Evolutionary conservation across 2,797 vertebrate genomes (phyloP).

Genomic region (Acomys russatus): DNA sequence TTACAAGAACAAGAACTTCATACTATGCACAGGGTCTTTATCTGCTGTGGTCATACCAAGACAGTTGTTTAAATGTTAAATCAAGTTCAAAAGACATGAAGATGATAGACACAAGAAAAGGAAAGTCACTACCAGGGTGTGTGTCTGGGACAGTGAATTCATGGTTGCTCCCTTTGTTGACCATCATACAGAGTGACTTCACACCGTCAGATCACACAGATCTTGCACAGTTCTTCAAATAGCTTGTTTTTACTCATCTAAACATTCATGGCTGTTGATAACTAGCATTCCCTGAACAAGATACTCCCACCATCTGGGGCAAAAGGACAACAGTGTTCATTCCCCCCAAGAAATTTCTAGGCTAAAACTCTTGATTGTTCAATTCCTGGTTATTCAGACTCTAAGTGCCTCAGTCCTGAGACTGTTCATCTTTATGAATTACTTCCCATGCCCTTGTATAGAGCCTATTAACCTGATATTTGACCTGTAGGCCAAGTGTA

Average conservation of each 20-base stretch:
- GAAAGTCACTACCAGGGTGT: background rate
- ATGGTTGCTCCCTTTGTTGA: background rate
- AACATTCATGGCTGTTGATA: background rate
- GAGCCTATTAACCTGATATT: background rate
- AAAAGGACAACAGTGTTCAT: slow-evolving; percentile 16
- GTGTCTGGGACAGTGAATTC: slow-evolving; percentile 26
- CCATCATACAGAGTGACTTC: background rate
- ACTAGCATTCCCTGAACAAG: background rate
- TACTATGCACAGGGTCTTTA: background rate
- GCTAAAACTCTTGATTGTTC: slow-evolving; percentile 11
- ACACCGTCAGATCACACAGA: background rate
- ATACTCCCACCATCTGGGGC: background rate
- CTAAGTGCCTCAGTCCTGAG: background rate
- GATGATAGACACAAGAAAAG: background rate
- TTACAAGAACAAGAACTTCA: background rate
- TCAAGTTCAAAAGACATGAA: background rate
- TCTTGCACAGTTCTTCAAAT: background rate
- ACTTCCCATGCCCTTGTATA: background rate
- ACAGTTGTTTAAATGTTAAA: background rate
- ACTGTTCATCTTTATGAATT: background rate
- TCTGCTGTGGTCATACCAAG: slow-evolving; percentile 5
- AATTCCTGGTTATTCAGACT: background rate
- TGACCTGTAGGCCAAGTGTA: background rate
- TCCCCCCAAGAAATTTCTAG: background rate
- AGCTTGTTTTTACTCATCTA: background rate